phyloP scores from a whole-genome alignment of 2,888 invertebrate species.

The Hipparchia semele region DNA sequence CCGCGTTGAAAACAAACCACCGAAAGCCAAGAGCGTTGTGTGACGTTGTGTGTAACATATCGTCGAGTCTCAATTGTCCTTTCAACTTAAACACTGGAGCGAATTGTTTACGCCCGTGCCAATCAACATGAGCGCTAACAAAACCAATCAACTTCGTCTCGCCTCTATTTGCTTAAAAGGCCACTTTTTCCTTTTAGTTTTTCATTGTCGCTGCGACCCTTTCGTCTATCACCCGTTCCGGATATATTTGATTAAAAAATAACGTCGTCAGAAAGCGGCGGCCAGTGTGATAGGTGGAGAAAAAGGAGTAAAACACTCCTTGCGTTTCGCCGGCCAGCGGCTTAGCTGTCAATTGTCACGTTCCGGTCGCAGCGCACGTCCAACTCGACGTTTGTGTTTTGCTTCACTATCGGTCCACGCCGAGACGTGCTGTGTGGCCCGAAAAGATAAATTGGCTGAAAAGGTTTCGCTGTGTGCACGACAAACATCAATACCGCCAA shows the following conservation, averaged over 20 bases:
- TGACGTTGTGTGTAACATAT: conserved; percentile 48
- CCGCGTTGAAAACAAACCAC: conserved; percentile 46
- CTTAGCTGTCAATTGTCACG: conserved; percentile 81
- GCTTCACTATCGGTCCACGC: conserved; percentile 71
- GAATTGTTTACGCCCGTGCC: conserved; percentile 80
- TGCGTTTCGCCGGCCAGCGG: conserved; percentile 54
- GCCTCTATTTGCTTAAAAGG: conserved; percentile 82
- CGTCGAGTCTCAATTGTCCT: conserved; percentile 77
- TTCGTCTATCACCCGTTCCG: conserved; percentile 80
- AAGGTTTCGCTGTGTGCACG: conserved; percentile 21
- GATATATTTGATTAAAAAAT: conserved; percentile 85
- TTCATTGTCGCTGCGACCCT: conserved; percentile 78
- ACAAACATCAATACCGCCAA: not conserved
- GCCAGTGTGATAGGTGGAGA: conserved; percentile 56
- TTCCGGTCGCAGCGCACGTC: conserved; percentile 49
- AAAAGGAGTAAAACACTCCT: conserved; percentile 76
- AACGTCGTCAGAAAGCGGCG: conserved; percentile 82
- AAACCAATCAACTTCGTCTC: conserved; percentile 84
- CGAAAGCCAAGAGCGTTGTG: conserved; percentile 53
- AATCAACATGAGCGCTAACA: conserved; percentile 82
- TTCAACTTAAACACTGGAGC: conserved; percentile 76
- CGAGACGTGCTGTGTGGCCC: conserved; percentile 44
- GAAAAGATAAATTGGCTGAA: conserved; percentile 39
- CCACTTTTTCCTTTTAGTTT: conserved; percentile 79
- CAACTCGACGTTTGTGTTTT: conserved; percentile 64